These are phyloP conservation scores for Neuroscelio doddi DNA, from an alignment of 2,888 invertebrate genomes.

Conservation along the genomic window DNA sequence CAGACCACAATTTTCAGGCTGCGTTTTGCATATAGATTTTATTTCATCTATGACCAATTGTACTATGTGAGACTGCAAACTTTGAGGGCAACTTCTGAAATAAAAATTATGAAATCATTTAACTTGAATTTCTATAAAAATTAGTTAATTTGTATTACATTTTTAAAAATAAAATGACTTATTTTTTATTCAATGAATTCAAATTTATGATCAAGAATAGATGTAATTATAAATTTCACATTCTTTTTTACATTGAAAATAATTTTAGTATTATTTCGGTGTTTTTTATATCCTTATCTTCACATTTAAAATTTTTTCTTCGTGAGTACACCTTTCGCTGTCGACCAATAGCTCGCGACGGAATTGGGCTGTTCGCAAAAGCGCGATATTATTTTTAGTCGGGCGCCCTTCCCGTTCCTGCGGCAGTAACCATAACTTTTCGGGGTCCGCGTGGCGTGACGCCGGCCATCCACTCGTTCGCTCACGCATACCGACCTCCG, in stretches of 20 bases:
- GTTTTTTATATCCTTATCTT: too few relatives aligned
- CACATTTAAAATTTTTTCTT: too few relatives aligned
- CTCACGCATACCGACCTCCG: conserved; percentile 63
- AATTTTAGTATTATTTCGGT: too few relatives aligned
- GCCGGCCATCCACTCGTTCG: conserved; percentile 64
- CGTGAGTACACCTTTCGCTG: conserved; percentile 13
- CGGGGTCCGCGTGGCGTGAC: conserved; percentile 64
- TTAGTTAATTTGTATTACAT: too few relatives aligned
- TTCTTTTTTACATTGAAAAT: too few relatives aligned
- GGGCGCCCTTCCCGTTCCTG: conserved; percentile 53
- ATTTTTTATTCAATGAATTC: too few relatives aligned
- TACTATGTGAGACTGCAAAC: conserved; percentile 79
- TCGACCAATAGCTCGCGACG: conserved; percentile 51
- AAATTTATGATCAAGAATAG: too few relatives aligned
- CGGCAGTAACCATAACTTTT: conserved; percentile 69
- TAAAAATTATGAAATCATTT: too few relatives aligned
- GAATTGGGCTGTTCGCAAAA: conserved; percentile 65
- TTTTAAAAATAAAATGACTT: too few relatives aligned
- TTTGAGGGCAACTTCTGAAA: conserved; percentile 81
- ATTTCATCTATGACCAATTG: conserved; percentile 81
- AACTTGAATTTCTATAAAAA: too few relatives aligned
- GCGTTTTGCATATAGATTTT: conserved; percentile 77
- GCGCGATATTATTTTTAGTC: conserved; percentile 67
- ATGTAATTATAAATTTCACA: too few relatives aligned
- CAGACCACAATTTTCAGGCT: conserved; percentile 79